Conservation (phyloP, 2,888 invertebrate genomes). For the Drosophila gaucha region DNA sequence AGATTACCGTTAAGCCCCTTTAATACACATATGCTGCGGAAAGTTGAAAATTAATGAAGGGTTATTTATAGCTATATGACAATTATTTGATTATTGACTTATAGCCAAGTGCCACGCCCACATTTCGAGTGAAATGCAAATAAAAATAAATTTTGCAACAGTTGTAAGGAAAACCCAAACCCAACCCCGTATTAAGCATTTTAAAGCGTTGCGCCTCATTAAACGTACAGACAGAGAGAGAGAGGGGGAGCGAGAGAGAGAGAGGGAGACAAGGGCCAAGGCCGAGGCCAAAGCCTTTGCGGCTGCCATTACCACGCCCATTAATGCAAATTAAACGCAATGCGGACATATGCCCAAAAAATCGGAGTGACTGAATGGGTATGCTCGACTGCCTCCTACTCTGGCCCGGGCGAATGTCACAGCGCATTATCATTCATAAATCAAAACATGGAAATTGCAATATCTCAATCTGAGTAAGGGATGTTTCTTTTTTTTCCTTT, state of each 20-base stretch:
- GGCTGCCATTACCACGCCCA: slow-evolving; percentile 74
- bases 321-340: slow-evolving; percentile 83
- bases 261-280: slow-evolving; percentile 19
- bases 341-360: slow-evolving; percentile 77
- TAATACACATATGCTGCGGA: slow-evolving; percentile 37
- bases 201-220: slow-evolving; percentile 73
- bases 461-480: slow-evolving; percentile 30
- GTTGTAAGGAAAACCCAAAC: slow-evolving; percentile 22
- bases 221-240: slow-evolving; percentile 29
- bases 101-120: slow-evolving; percentile 50
- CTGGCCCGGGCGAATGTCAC: slow-evolving; percentile 71
- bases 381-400: slow-evolving; percentile 8
- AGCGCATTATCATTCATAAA: slow-evolving; percentile 84
- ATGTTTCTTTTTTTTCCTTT: too few relatives aligned
- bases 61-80: slow-evolving; percentile 46
- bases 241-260: not conserved
- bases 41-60: slow-evolving; percentile 41
- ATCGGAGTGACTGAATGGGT: slow-evolving; percentile 9
- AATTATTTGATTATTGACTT: slow-evolving; percentile 62
- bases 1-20: slow-evolving; percentile 33
- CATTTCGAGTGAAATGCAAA: slow-evolving; percentile 42
- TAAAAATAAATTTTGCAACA: slow-evolving; percentile 40
- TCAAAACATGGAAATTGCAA: slow-evolving; percentile 82
- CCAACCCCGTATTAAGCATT: slow-evolving; percentile 28
- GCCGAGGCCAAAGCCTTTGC: slow-evolving; percentile 20